Base-by-base conservation (phyloP, 92 coral and sea anemone genomes). In the Anthopleura xanthogrammica region DNA sequence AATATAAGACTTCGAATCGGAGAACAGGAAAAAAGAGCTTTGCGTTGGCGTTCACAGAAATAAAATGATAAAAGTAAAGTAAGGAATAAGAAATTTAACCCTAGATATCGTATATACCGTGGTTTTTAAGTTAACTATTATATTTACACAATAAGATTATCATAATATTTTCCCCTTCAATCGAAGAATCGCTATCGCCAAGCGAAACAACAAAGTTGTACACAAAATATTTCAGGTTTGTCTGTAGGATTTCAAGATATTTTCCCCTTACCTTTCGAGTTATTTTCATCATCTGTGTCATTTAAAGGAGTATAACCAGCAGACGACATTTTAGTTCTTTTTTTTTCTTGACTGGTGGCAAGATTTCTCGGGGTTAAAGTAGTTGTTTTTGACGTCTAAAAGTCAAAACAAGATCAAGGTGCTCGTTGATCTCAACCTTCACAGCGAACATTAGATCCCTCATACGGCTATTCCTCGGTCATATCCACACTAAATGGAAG, bases 221-320 rank as follows among this genome's bases (percentile, higher is more conserved):
- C 24, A 19, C 70, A 1, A 62, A 24, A 68, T 68, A 68, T 68
- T 68, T 36, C 42, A 42, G 4, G 16, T 1, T 62, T 62, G 4
- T 36, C 50, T 46, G 50, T 46, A 46, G 50, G 5, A 46, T 46
- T 29, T 42, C 7, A 68, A 23, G 24, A 68, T n/a, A 68, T 54
- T 54, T 54, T 12, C 58, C 16, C 23, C 64, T 84, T 79, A 88
- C 93, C 91, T 87, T 85, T 77, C 42, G 76, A 79, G 16, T 88
- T 87, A 3, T 76, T 76, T 77, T 90, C 93, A 8, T 89, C 92
- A 19, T 90, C 93, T 7, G 89, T 84, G 74, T 90, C 93, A 73
- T 87, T 85, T 77, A 90, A 85, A 77, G 93, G 93, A 42, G 88
- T 71, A 73, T 90, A 90, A 3, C 40, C 84, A 52, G 93, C 70